Base-by-base conservation (phyloP, 2,888 invertebrate species). In the Neelides folsomi region DNA sequence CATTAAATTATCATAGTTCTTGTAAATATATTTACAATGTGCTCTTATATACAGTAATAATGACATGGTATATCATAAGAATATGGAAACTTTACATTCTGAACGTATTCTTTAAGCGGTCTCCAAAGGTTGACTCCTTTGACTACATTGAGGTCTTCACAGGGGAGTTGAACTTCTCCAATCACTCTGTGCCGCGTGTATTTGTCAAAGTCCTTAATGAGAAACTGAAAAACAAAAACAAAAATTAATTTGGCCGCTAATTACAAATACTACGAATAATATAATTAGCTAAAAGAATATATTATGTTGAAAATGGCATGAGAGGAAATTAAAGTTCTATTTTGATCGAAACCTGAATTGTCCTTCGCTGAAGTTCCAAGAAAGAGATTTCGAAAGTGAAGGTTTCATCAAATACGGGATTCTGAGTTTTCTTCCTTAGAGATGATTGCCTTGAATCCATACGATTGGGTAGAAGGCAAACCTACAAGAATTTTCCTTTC, bases 181-280 rank as follows among this genome's bases (percentile, higher is more conserved):
- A 72, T 68, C 46, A 71, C 69, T 58, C 71, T 70, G 58, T 73
- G 72, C 6, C 71, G 66, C 13, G 71, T 71, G 62, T 66, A 72
- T 59, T 71, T 71, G 63, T 72, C 72, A 64, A 72, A 72, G 65
- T 73, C 72, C 58, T 71, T 72, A 34, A 73, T 67, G 13, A 56
- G 41, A 47, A 60, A 48, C 60, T 60, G 38, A 5, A 47, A 37
- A 34, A 16, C 19, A 41, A 36, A 49, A 19, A 35, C 42, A 15
- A n/a, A 18, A 48, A 13, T 42, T 12, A n/a, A 16, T 13, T 13
- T 27, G 7, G 19, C 15, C 16, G 10, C 10, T n/a, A 37, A 10
- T 37, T 8, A 20, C 13, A 15, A 43, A 16, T 9, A 6, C 15
- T 16, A 8, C 10, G 34, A 34, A 19, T 48, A 42, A 9, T 39